These are phyloP conservation scores for Drosophila koepferae DNA, from an alignment of 2,888 invertebrate genomes.

Conservation along the genomic window DNA sequence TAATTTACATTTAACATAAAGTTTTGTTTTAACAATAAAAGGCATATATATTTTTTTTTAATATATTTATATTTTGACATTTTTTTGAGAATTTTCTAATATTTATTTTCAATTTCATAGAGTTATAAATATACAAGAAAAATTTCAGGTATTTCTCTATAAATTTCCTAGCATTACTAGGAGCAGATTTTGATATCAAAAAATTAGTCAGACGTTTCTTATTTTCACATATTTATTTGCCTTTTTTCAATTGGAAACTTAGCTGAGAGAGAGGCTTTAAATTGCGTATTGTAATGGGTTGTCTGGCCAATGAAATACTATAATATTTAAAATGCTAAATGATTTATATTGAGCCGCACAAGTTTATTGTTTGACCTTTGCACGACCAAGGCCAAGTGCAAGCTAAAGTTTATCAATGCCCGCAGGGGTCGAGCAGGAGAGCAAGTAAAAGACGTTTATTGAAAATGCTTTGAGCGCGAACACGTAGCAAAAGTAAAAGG, in stretches of 20 bases:
- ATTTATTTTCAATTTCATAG: neutral
- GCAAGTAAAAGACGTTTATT: constrained; percentile 55
- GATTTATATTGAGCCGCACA: neutral
- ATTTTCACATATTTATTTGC: neutral
- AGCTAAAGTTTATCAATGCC: constrained; percentile 75
- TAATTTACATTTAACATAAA: neutral
- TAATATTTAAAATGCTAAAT: constrained; percentile 50
- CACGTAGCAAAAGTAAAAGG: constrained; percentile 65
- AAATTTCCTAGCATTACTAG: neutral
- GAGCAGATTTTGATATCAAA: neutral
- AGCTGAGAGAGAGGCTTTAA: constrained; percentile 1
- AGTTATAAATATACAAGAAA: neutral
- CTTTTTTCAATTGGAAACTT: constrained; percentile 31
- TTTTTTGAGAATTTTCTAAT: too few relatives aligned
- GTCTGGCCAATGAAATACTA: constrained; percentile 46
- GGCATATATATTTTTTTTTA: too few relatives aligned
- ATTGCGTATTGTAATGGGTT: constrained; percentile 14
- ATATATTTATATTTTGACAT: too few relatives aligned
- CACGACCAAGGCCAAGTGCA: constrained; percentile 65
- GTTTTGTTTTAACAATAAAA: too few relatives aligned
- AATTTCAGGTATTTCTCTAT: neutral
- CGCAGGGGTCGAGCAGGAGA: constrained; percentile 21
- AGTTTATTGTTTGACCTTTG: constrained; percentile 47
- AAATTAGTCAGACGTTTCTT: neutral
- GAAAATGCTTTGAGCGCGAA: constrained; percentile 72